Evolutionary conservation across 2,888 invertebrate genomes (phyloP).

Genomic region (Neuroscelio doddi): DNA sequence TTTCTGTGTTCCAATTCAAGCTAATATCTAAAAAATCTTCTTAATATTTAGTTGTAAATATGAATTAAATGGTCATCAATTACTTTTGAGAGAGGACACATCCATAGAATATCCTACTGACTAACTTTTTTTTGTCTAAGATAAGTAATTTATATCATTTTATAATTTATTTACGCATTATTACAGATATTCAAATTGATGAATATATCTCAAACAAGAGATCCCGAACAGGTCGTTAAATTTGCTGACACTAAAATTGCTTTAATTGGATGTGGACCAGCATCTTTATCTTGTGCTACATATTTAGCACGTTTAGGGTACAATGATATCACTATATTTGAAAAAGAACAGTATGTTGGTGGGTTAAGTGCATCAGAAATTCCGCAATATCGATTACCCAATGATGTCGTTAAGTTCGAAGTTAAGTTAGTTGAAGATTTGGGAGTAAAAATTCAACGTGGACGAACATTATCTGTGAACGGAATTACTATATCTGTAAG

Average conservation of each 20-base stretch:
- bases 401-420: slow-evolving; percentile 94
- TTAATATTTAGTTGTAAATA: too few relatives aligned
- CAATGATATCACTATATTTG: slow-evolving; percentile 91
- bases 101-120: too few relatives aligned
- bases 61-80: too few relatives aligned
- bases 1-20: too few relatives aligned
- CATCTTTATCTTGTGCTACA: slow-evolving; percentile 96
- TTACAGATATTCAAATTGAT: slow-evolving; percentile 90
- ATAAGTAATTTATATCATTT: too few relatives aligned
- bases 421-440: slow-evolving; percentile 91
- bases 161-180: too few relatives aligned
- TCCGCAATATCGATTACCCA: slow-evolving; percentile 96
- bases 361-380: slow-evolving; percentile 97
- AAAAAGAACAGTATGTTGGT: slow-evolving; percentile 89
- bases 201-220: slow-evolving; percentile 90
- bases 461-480: slow-evolving; percentile 79
- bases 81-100: too few relatives aligned
- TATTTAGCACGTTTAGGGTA: slow-evolving; percentile 96
- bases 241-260: slow-evolving; percentile 83
- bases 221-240: slow-evolving; percentile 76
- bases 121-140: too few relatives aligned
- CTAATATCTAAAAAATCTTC: too few relatives aligned
- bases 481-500: slow-evolving; percentile 82
- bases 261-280: slow-evolving; percentile 95
- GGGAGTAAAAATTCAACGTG: slow-evolving; percentile 89